Evolutionary conservation across 2,113 vertebrate genomes (phyloP).

Genomic region (Thomomys bottae): DNA sequence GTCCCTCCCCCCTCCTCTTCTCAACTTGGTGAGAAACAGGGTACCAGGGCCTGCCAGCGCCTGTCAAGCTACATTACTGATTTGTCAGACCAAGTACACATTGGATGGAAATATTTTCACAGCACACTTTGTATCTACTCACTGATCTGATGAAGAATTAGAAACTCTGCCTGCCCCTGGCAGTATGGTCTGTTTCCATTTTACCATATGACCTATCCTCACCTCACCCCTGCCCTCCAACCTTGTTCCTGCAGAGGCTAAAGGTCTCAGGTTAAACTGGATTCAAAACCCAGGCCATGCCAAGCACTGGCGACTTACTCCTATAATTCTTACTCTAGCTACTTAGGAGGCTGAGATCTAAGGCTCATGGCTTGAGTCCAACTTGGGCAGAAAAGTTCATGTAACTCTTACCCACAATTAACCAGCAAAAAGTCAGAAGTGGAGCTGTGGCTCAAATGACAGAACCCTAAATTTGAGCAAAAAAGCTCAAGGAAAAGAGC

Average conservation of each 20-base stretch:
- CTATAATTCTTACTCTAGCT: too few species aligned
- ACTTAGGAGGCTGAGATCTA: too few species aligned
- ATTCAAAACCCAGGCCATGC: not conserved
- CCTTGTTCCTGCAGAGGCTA: not conserved
- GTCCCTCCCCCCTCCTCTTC: not conserved
- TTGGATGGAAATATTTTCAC: too few species aligned
- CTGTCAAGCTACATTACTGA: rapidly evolving
- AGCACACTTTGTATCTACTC: not conserved
- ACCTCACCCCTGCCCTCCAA: not conserved
- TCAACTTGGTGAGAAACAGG: not conserved
- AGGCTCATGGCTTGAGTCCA: too few species aligned
- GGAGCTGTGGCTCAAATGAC: too few species aligned
- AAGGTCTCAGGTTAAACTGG: not conserved
- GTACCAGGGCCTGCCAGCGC: rapidly evolving
- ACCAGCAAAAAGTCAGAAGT: too few species aligned
- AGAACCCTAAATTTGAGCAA: too few species aligned
- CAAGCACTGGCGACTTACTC: too few species aligned
- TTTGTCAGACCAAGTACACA: not conserved
- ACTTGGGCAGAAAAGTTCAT: too few species aligned
- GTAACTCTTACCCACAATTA: too few species aligned
- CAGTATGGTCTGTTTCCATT: not conserved
- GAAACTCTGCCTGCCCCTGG: not conserved
- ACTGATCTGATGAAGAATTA: not conserved
- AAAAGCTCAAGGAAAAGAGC: too few species aligned
- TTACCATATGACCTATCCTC: not conserved